Evolutionary conservation across 1,140 invertebrate genomes (phyloP), one percentile per base, ranked within the genome.

Genomic region (Marisa cornuarietis): DNA sequence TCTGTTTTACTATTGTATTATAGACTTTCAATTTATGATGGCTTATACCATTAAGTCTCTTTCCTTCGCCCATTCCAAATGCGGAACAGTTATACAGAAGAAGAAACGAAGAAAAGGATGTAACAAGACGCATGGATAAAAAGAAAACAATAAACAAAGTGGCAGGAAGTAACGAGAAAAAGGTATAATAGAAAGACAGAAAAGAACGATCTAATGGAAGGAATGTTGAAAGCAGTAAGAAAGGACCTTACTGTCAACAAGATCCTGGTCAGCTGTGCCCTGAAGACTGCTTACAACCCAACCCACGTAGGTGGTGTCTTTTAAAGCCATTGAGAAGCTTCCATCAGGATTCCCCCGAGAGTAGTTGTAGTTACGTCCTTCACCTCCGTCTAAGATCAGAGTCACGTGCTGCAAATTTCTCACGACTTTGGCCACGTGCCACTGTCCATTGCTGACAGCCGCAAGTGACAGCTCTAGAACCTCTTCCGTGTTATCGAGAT

Each of bases 391-490:
- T 62, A 99, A 91, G 88, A 96, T 96, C 69, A 99, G 90, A 14
- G 95, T 96, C 20, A 97, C 96, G 7, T 96, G 96, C 62, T 96
- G 97, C 62, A 97, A 97, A 84, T 96, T 97, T 79, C 98, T 93
- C 22, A 83, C 74, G 42, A 90, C 75, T 26, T 95, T 93, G 0
- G 97, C 96, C 20, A 96, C 96, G 88, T 99, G 98, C 97, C 97
- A 99, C 85, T 98, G 96, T 22, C 98, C 98, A 91, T 99, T 97
- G 88, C 97, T 96, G 1, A 98, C 96, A 7, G 95, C 93, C 22
- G 98, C 95, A 13, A 99, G 92, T 95, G 96, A 97, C 78, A 99
- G 94, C 88, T 96, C 42, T 95, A 84, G 94, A 88, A 96, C 51
- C 95, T 84, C 94, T 96, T 8, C 95, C 96, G 51, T 80, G 42